Evolutionary conservation across 35 echinoderm and acorn worm genomes (phyloP).

Genomic region (Ptychodera flava): DNA sequence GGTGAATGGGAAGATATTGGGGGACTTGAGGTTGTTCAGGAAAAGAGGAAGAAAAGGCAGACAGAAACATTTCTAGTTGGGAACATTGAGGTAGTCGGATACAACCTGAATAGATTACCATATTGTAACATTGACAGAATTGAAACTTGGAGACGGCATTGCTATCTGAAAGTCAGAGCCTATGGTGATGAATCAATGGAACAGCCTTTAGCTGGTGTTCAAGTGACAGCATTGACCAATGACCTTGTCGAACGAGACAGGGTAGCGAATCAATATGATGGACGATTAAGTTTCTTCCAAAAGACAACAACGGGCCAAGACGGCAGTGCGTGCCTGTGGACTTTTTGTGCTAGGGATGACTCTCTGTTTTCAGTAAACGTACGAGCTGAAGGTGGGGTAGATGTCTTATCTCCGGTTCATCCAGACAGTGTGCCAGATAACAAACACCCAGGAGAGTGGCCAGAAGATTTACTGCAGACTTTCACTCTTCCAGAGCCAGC

Average conservation of each 20-base stretch:
- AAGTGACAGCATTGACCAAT: not conserved
- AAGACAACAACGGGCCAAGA: not conserved
- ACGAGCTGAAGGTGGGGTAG: not conserved
- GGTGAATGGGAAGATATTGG: not conserved
- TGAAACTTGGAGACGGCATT: not conserved
- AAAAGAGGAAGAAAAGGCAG: not conserved
- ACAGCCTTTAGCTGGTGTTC: not conserved
- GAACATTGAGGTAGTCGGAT: not conserved
- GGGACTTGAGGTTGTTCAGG: not conserved
- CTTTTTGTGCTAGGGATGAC: not conserved
- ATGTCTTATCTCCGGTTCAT: not conserved
- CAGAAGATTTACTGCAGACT: not conserved
- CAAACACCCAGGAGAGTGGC: not conserved
- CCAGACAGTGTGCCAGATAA: not conserved
- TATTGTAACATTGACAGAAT: not conserved
- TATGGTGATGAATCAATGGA: not conserved
- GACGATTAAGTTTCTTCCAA: not conserved
- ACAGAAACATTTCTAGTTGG: not conserved
- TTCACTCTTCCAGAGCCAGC: not conserved
- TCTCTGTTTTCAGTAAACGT: not conserved
- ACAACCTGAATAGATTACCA: not conserved
- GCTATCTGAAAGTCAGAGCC: not conserved
- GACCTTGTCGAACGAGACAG: not conserved
- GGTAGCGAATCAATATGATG: not conserved
- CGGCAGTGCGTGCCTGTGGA: not conserved